Evolutionary conservation across 2,113 vertebrate genomes (phyloP).

Genomic region (Cisticola juncidis): DNA sequence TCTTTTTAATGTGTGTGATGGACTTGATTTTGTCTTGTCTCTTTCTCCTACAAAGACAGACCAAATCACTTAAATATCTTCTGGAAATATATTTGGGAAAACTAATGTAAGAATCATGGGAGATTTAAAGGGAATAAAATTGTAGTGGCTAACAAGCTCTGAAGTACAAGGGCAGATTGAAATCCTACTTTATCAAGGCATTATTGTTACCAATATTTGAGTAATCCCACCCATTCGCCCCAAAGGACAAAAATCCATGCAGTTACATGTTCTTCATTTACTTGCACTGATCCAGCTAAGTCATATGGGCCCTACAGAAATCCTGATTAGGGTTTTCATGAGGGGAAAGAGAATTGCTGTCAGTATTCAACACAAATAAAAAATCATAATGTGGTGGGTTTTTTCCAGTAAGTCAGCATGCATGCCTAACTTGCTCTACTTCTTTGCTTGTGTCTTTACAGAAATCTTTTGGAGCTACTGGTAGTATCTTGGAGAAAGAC

Average conservation of each 20-base stretch:
- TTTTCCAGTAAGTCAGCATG: neutral
- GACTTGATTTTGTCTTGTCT: neutral
- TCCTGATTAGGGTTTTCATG: neutral
- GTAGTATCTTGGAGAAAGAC: slow-evolving; percentile 89
- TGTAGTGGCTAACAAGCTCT: neutral
- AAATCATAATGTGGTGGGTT: rapidly evolving
- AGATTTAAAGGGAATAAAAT: neutral
- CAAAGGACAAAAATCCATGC: neutral
- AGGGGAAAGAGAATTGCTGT: neutral
- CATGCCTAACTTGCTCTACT: neutral
- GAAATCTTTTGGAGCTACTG: slow-evolving; percentile 83
- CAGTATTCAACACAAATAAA: neutral
- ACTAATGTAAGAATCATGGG: neutral
- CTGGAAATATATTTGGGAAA: neutral
- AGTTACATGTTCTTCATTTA: neutral
- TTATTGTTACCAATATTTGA: neutral
- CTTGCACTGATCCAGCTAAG: neutral
- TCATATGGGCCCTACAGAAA: neutral
- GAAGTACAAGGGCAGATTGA: neutral
- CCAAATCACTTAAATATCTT: neutral
- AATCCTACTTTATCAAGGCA: neutral
- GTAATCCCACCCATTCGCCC: neutral
- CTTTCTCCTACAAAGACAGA: neutral
- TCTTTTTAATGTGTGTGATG: neutral
- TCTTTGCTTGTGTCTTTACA: slow-evolving; percentile 61